phyloP scores from a whole-genome alignment of 2,888 invertebrate species.

The Xestia c-nigrum region DNA sequence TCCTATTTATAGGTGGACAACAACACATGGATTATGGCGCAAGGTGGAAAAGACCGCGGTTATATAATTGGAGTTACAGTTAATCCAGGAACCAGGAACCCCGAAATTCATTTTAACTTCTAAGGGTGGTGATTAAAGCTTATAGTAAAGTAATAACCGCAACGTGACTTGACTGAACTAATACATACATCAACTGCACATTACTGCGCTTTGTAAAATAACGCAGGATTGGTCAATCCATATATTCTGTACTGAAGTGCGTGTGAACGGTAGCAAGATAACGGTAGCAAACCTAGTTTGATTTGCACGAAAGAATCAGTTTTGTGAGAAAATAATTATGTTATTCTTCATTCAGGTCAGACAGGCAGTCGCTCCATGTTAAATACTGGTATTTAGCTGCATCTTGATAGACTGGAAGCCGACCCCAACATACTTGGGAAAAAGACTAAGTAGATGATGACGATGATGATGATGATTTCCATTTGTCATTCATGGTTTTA shows the following conservation, averaged over 20 bases:
- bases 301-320: neutral
- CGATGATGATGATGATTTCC: neutral
- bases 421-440: too few relatives aligned
- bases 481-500: neutral
- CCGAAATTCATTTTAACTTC: neutral
- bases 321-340: neutral
- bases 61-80: too few relatives aligned
- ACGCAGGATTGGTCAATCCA: neutral
- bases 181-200: neutral
- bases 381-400: too few relatives aligned
- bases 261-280: neutral
- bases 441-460: too few relatives aligned
- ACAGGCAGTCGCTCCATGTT: too few relatives aligned
- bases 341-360: neutral
- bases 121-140: neutral
- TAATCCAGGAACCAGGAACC: too few relatives aligned
- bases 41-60: conserved; percentile 44
- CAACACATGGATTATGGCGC: conserved; percentile 64
- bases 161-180: too few relatives aligned
- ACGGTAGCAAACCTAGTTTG: neutral
- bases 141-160: neutral
- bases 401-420: too few relatives aligned
- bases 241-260: neutral
- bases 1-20: conserved; percentile 85
- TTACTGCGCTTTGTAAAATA: neutral